Evolutionary conservation across 2,113 vertebrate species (phyloP), one percentile per base, ranked within the genome.

Genomic region (Shinisaurus crocodilurus): DNA sequence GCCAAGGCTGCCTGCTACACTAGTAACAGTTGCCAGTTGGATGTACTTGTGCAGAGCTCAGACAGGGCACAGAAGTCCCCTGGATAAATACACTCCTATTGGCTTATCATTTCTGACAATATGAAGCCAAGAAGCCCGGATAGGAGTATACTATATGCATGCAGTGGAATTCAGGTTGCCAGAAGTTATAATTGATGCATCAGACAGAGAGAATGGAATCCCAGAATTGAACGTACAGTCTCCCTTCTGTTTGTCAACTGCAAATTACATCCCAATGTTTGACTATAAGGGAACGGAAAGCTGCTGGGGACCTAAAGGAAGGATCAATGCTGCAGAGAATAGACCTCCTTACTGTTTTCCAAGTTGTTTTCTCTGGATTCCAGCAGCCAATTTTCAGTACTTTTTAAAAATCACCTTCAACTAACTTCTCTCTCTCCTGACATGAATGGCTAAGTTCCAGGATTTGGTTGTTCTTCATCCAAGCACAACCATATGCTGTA

Each of bases 261-360:
- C 65, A 96, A 95, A 96, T 95, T 93, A 92, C 54, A 84, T 90
- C 85, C 15, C 88, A 83, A 93, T 81, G 92, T 95, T 95, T 92
- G 93, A 93, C 87, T 92, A 67, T 65, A 29, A 91, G 91, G 76
- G 87, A 93, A 95, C 87, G 79, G 72, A 93, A 96, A 95, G 88
- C 57, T 92, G 65, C 88, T 90, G 88, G 90, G 1, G 69, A 90
- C 76, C 85, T 92, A 70, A 69, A 91, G 43, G 82, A 79, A 87
- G 69, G 90, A 95, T 96, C 94, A 91, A 91, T 95, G 92, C 82
- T 70, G 75, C 25, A 91, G 88, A 95, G 93, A 95, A 87, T 80
- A 90, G 82, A 16, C 54, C 92, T 82, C 90, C 92, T 77, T 40
- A 3, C 34, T 93, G 88, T 92, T 37, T 91, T 79, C 70, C 82